Conservation (phyloP, 2,888 invertebrate genomes). For the Loripinus fragilis region DNA sequence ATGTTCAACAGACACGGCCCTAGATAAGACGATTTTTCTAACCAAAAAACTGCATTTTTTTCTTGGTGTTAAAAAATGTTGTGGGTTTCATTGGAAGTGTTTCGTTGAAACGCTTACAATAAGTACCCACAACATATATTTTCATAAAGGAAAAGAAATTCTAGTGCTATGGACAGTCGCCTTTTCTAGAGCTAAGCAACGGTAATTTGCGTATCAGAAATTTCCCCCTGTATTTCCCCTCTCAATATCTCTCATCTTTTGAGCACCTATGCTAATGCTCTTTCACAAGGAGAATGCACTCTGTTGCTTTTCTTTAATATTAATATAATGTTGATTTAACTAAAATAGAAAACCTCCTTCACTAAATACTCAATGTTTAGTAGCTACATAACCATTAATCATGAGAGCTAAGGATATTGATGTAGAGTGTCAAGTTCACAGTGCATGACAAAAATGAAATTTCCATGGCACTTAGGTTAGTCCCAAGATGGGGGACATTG, state of each 20-base stretch:
- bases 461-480: slow-evolving; percentile 77
- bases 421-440: slow-evolving; percentile 79
- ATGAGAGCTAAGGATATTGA: slow-evolving; percentile 79
- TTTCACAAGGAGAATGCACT: slow-evolving; percentile 25
- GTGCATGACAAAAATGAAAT: slow-evolving; percentile 81
- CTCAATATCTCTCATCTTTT: background rate
- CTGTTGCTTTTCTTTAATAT: slow-evolving; percentile 39
- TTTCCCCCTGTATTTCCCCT: background rate
- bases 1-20: background rate
- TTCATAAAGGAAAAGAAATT: too few species aligned
- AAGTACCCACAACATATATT: too few species aligned
- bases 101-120: too few species aligned
- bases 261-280: slow-evolving; percentile 14
- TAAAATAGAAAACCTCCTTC: slow-evolving; percentile 43
- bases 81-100: too few species aligned
- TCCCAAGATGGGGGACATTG: slow-evolving; percentile 46
- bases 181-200: too few species aligned
- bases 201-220: too few species aligned
- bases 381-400: slow-evolving; percentile 72
- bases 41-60: too few species aligned
- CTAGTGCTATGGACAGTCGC: too few species aligned
- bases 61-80: too few species aligned
- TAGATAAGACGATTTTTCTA: too few species aligned
- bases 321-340: slow-evolving; percentile 54
- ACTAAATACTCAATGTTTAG: slow-evolving; percentile 39